Evolutionary conservation across 2,888 invertebrate genomes (phyloP).

Genomic region (Sipha maydis): DNA sequence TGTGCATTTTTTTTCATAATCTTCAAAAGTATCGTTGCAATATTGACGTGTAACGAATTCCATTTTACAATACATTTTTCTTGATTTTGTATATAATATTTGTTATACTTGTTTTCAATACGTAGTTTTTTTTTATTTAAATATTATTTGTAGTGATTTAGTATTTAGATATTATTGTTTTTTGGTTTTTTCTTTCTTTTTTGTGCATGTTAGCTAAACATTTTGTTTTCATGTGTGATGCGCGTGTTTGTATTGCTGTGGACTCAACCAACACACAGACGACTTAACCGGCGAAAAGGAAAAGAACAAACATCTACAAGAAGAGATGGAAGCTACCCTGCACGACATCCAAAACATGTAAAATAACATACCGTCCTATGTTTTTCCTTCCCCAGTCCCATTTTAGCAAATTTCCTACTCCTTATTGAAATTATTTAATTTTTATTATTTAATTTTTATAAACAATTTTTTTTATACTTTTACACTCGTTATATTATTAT

Average conservation of each 20-base stretch:
- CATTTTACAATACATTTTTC: not conserved
- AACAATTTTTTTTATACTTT: constrained; percentile 21
- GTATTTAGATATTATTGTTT: constrained; percentile 61
- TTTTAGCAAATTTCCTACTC: constrained; percentile 65
- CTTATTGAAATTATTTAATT: constrained; percentile 46
- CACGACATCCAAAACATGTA: constrained; percentile 99
- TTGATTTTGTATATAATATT: constrained; percentile 6
- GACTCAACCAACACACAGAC: constrained; percentile 75
- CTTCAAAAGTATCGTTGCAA: not conserved
- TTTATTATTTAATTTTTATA: constrained; percentile 62
- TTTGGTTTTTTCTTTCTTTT: constrained; percentile 55
- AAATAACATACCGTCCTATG: constrained; percentile 67
- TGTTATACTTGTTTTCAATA: constrained; percentile 63
- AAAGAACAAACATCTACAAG: constrained; percentile 95
- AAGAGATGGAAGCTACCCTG: constrained; percentile 98
- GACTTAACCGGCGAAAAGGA: constrained; percentile 93
- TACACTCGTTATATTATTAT: constrained; percentile 48
- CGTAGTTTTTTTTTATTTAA: constrained; percentile 13
- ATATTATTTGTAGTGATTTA: constrained; percentile 45
- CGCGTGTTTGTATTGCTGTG: constrained; percentile 59
- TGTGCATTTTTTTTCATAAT: not conserved
- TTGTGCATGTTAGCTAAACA: constrained; percentile 63
- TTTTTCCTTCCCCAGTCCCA: constrained; percentile 65
- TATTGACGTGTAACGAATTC: not conserved
- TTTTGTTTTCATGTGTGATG: constrained; percentile 65